phyloP scores from a whole-genome alignment of 2,888 invertebrate genomes.

The Philaethria dido region DNA sequence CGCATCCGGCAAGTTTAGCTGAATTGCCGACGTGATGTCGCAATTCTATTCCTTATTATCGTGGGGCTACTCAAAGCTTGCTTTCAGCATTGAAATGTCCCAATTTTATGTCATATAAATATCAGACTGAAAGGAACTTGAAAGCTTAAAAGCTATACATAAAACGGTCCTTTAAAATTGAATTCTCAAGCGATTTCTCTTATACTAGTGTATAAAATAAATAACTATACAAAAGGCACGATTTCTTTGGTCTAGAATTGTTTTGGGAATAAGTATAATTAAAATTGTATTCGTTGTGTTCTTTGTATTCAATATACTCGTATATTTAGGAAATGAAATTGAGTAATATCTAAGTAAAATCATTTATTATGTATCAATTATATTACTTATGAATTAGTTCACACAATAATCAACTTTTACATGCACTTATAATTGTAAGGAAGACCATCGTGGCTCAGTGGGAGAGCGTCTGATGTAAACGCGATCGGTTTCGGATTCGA shows the following conservation, averaged over 20 bases:
- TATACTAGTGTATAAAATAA: neutral
- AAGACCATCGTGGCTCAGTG: too few species aligned
- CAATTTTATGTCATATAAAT: conserved; percentile 19
- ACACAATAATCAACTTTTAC: neutral
- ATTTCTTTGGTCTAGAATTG: neutral
- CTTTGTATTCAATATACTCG: too few species aligned
- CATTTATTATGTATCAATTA: too few species aligned
- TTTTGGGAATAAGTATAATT: neutral
- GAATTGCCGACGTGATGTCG: conserved; percentile 58
- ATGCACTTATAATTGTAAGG: too few species aligned
- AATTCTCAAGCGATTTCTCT: neutral
- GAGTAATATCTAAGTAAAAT: too few species aligned
- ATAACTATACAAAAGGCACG: neutral
- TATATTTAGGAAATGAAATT: too few species aligned
- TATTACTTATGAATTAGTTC: too few species aligned
- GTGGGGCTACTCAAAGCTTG: conserved; percentile 36
- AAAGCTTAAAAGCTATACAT: conserved; percentile 16
- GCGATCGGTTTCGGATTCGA: too few species aligned
- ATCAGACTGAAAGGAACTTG: neutral
- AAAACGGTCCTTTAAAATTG: conserved; percentile 2
- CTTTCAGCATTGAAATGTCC: conserved; percentile 27
- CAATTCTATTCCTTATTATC: conserved; percentile 50
- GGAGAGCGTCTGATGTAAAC: too few species aligned
- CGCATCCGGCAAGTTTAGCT: conserved; percentile 55
- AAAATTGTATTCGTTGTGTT: neutral